A percentile compares a stretch with the other conserved stretches of the same genome.
phyloP scores from a whole-genome alignment of 2,797 vertebrate genomes.

The Chaunax sp. region DNA sequence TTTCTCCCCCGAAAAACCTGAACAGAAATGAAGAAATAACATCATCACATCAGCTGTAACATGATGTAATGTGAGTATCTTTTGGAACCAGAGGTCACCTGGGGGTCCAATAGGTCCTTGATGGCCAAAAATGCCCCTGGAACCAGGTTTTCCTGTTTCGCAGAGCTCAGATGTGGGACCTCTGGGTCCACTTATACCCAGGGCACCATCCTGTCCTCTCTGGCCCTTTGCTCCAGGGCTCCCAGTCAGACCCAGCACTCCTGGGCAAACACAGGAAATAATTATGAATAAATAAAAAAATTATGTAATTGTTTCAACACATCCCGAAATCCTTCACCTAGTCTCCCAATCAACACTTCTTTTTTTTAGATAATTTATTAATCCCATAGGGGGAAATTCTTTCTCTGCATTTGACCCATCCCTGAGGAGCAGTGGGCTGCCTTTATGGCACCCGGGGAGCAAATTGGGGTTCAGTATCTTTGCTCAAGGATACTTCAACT shows the following conservation, averaged over 20 bases:
- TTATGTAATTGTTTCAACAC: neutral
- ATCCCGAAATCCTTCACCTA: neutral
- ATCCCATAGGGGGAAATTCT: no score
- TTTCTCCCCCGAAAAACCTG: conserved; percentile 76
- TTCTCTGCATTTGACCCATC: no score
- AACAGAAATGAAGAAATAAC: conserved; percentile 1
- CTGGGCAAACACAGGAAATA: conserved; percentile 39
- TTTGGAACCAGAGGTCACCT: conserved; percentile 48
- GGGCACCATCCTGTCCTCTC: conserved; percentile 67
- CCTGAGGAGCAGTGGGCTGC: no score
- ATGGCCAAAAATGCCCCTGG: conserved; percentile 45
- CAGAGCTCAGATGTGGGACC: conserved; percentile 46
- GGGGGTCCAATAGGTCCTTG: conserved; percentile 56
- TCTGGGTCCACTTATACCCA: conserved; percentile 55
- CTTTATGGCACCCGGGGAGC: no score
- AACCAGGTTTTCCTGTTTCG: conserved; percentile 44
- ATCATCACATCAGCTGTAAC: neutral
- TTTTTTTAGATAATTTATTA: no score
- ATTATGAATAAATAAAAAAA: neutral
- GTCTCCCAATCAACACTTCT: no score
- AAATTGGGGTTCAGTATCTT: no score
- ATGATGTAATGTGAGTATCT: no score
- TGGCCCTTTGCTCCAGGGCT: conserved; percentile 64
- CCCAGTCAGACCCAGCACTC: conserved; percentile 61
- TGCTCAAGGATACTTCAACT: no score